Base-by-base conservation (phyloP, 37 sponge, comb jelly and placozoan genomes). In the Crambe crambe region DNA sequence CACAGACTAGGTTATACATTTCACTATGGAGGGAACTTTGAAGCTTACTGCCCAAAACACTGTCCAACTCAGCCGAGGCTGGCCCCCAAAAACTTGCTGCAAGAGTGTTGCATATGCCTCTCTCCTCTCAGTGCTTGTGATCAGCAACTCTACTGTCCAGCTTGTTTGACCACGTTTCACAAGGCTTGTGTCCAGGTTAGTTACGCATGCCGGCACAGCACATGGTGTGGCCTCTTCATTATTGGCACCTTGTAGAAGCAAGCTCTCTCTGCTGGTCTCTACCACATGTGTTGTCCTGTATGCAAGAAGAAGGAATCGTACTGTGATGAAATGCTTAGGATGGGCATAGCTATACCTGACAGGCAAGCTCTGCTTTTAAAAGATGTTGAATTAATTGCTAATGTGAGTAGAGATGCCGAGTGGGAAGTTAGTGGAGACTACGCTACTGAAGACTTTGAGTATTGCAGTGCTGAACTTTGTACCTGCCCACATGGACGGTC, bases 401-500 rank as follows among this genome's bases (percentile, higher is more conserved):
- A n/a, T n/a, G 29, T 62, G 15, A 18, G 3, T 40, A 79, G 79
- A 66, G 79, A 79, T 67, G 79, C 79, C 23, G 54, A 37, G 35
- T 79, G 79, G 79, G 79, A 79, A 43, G 17, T 37, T 20, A 27
- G 44, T 66, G 42, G 32, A 27, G 42, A 66, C 26, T 79, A 61
- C 35, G 10, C 18, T 0, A 26, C 35, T 3, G 68, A 66, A 27
- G 79, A 68, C 10, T n/a, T n/a, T 54, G 67, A 66, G 68, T 54
- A 32, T 37, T 80, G 80, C 71, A 8, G 30, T 40, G 80, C 72
- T 0, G 60, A 57, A 20, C 10, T 17, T n/a, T 81, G 82, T 38
- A 34, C 72, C 17, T 81, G 82, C 61, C 82, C 82, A 27, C 36
- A 81, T 22, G 82, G 82, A 29, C 58, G 82, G 43, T 29, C 54